Conservation (phyloP, 2,113 vertebrate species). For the Peromyscus californicus region DNA sequence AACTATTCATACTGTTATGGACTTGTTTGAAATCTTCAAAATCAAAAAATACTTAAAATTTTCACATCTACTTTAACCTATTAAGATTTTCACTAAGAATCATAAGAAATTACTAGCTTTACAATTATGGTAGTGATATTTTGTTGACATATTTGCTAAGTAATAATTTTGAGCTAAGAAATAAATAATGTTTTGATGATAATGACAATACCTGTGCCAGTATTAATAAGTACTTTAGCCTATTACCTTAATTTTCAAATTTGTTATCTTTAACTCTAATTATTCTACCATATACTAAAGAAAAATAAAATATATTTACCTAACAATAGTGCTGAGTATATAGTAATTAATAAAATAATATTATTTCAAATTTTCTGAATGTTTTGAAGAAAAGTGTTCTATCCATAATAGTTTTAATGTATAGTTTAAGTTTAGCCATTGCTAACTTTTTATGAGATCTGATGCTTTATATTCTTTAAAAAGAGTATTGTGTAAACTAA, state of each 20-base stretch:
- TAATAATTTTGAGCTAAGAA: slow-evolving; percentile 12
- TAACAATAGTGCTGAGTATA: neutral
- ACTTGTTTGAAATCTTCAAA: neutral
- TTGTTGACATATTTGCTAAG: neutral
- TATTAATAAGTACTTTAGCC: neutral
- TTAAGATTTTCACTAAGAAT: neutral
- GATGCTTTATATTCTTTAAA: neutral
- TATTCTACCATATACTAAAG: neutral
- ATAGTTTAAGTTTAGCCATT: neutral
- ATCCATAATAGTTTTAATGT: neutral
- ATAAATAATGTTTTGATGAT: neutral
- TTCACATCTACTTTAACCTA: neutral
- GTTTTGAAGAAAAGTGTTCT: neutral
- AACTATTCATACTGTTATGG: neutral
- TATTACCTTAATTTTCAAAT: slow-evolving; percentile 30
- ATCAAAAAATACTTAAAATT: slow-evolving; percentile 24
- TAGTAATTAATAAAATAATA: slow-evolving; percentile 47
- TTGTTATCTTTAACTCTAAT: neutral
- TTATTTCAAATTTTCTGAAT: neutral
- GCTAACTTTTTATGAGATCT: neutral
- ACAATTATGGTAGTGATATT: neutral
- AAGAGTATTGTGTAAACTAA: slow-evolving; percentile 21
- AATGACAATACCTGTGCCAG: neutral
- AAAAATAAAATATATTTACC: slow-evolving; percentile 24
- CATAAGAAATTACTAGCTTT: neutral